Conservation (phyloP, 2,888 invertebrate species). For the Dicycla oo region DNA sequence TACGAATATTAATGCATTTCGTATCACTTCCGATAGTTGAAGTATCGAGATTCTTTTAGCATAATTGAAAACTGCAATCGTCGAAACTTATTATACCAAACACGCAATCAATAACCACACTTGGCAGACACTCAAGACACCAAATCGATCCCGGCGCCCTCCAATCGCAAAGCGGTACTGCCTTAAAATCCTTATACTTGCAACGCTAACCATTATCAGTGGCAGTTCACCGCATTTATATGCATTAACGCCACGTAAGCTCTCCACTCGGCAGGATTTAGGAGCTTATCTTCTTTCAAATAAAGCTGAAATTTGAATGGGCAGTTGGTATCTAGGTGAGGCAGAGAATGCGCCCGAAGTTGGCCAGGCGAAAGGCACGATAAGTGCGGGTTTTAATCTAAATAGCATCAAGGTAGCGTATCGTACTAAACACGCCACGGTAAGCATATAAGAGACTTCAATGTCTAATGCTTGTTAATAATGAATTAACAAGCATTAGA, state of each 20-base stretch:
- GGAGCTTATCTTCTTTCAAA: slow-evolving; percentile 65
- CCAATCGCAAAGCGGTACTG: slow-evolving; percentile 69
- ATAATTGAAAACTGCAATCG: slow-evolving; percentile 56
- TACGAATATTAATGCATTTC: slow-evolving; percentile 20
- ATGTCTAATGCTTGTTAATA: too few relatives aligned
- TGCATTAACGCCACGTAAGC: slow-evolving; percentile 77
- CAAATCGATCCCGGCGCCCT: slow-evolving; percentile 61
- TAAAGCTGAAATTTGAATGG: slow-evolving; percentile 76
- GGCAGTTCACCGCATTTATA: slow-evolving; percentile 83
- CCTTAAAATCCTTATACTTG: slow-evolving; percentile 77
- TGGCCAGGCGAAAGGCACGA: slow-evolving; percentile 83
- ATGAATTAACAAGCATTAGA: slow-evolving; percentile 59
- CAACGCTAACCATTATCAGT: slow-evolving; percentile 80
- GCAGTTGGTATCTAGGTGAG: slow-evolving; percentile 67
- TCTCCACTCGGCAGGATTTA: slow-evolving; percentile 58
- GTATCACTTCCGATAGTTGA: slow-evolving; percentile 15
- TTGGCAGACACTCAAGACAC: slow-evolving; percentile 71
- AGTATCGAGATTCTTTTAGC: slow-evolving; percentile 40
- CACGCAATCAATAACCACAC: slow-evolving; percentile 55
- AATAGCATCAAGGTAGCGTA: slow-evolving; percentile 82
- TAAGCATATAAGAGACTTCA: too few relatives aligned
- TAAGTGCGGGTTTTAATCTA: slow-evolving; percentile 87
- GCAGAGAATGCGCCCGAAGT: slow-evolving; percentile 78
- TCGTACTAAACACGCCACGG: slow-evolving; percentile 71
- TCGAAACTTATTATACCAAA: slow-evolving; percentile 34